Conservation (phyloP, 2,113 vertebrate species). For the Gulo gulo region DNA sequence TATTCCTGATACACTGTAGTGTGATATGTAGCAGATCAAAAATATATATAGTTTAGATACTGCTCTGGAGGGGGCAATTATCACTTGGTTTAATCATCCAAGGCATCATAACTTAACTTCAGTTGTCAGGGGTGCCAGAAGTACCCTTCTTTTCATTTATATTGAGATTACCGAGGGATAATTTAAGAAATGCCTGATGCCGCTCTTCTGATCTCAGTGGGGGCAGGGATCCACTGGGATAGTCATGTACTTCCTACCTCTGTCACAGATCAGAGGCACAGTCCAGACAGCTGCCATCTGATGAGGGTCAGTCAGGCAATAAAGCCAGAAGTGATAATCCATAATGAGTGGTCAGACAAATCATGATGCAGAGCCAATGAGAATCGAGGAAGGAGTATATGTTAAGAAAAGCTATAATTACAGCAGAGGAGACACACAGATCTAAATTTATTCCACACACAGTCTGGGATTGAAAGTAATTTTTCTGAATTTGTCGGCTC, state of each 20-base stretch:
- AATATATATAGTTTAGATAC: not conserved
- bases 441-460: not conserved
- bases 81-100: not conserved
- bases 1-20: not conserved
- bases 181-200: not conserved
- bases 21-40: not conserved
- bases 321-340: not conserved
- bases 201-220: not conserved
- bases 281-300: not conserved
- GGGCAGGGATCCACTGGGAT: not conserved
- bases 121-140: not conserved
- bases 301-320: not conserved
- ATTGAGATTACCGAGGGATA: not conserved
- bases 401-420: not conserved
- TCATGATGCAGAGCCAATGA: not conserved
- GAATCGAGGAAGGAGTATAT: not conserved
- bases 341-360: not conserved
- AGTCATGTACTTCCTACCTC: not conserved
- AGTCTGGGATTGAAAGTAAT: not conserved
- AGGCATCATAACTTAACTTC: not conserved
- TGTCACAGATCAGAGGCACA: not conserved
- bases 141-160: not conserved
- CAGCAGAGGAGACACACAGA: not conserved
- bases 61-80: not conserved
- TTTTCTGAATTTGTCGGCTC: not conserved